phyloP scores from a whole-genome alignment of 2,797 vertebrate genomes.

The Labeo calbasu region DNA sequence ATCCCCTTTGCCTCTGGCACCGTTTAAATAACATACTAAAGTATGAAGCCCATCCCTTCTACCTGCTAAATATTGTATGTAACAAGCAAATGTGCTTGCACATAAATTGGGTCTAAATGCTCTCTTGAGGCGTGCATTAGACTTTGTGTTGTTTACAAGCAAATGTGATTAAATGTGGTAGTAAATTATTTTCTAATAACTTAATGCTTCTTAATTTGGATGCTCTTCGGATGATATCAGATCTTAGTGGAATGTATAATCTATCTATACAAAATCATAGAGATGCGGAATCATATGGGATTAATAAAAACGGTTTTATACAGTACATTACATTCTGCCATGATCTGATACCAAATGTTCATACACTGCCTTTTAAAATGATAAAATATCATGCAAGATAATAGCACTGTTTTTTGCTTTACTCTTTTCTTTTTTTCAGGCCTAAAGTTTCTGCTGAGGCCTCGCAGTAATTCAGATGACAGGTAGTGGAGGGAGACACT shows the following conservation, averaged over 20 bases:
- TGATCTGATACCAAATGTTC: background rate
- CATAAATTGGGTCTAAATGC: constrained; percentile 30
- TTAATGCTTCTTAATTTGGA: constrained; percentile 26
- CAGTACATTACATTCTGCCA: background rate
- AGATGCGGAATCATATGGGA: background rate
- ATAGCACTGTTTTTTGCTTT: background rate
- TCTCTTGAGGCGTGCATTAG: constrained; percentile 5
- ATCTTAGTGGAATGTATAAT: background rate
- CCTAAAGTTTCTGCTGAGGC: constrained; percentile 2
- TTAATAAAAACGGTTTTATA: background rate
- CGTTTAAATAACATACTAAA: constrained; percentile 20
- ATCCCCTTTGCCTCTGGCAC: constrained; percentile 47
- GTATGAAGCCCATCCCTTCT: constrained; percentile 54
- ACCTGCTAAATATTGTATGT: constrained; percentile 52
- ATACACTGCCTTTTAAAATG: background rate
- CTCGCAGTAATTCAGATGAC: constrained; percentile 18
- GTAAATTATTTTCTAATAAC: background rate
- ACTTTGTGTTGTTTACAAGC: constrained; percentile 9
- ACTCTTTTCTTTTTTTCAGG: background rate
- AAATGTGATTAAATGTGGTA: constrained; percentile 8
- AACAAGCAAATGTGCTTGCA: background rate
- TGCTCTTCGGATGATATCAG: constrained; percentile 10
- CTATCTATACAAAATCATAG: too few relatives aligned
- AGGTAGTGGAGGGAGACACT: background rate
- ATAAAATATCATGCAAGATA: background rate